Evolutionary conservation across 2,113 vertebrate species (phyloP), one percentile per base, ranked within the genome.

Genomic region (Cynocephalus volans): DNA sequence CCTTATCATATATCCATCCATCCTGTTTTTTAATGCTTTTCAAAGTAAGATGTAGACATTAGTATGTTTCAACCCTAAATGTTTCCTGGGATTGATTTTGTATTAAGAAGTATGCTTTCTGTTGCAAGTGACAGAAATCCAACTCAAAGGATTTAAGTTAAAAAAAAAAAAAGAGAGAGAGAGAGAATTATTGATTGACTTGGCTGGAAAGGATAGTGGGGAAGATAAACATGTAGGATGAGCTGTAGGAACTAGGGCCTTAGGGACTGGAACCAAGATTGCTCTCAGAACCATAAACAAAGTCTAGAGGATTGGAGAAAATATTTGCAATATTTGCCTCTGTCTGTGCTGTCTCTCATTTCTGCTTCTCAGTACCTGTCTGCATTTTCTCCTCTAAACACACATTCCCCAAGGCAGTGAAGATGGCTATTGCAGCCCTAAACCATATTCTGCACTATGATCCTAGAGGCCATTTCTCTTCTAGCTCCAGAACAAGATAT

Each of bases 11-110:
- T 83, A 28, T 31, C 41, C 31, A 60, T 77, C 65, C 33, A 60
- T 84, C 31, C 45, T 80, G 4, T 80, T 73, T 80, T 84, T 83
- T 62, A 79, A 85, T 88, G 65, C 28, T 80, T 90, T 86, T 90
- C 33, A 64, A 17, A 96, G 31, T 65, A 52, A 86, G 24, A 87
- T 58, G 75, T 67, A 75, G 80, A 93, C 56, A 62, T 54, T 21
- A 41, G 11, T 62, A 13, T 89, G 41, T 41, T 93, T 93, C 70
- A 84, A 83, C 62, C 62, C 50, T 84, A 54, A 77, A 81, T 26
- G 65, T 72, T 56, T 93, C 56, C 31, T 80, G 24, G 50, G 2
- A 50, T 65, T 96, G 85, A 72, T 96, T 73, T 56, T 86, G 24
- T 76, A 36, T 48, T 80, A 70, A 23, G 75, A 82, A 80, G 54